Base-by-base conservation (phyloP, 1,140 invertebrate genomes). In the Heliconius congener region DNA sequence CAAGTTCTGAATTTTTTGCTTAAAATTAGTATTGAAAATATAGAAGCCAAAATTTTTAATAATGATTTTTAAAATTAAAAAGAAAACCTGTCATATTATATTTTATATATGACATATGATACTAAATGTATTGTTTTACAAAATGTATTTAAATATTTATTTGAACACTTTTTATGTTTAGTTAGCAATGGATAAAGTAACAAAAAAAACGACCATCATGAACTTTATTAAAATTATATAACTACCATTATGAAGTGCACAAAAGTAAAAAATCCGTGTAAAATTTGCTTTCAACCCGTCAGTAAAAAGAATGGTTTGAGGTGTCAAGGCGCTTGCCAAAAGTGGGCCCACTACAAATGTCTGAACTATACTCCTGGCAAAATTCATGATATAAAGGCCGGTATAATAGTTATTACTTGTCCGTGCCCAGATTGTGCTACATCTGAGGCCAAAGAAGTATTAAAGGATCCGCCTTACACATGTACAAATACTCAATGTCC, bases 271-370 rank as follows among this genome's bases (percentile, higher is more conserved):
- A 93, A 92, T 73, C 86, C 89, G 37, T 93, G 92, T 72, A 91
- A 89, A 79, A 88, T 91, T 27, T 93, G 92, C 78, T 84, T 85
- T 8, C 30, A 86, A 30, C 27, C 73, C 8, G 91, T 91, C 11
- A 85, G 70, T 37, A 85, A 85, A 27, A 90, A 88, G 76, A 91
- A 77, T 39, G 92, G 90, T 0, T 30, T 93, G 19, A 89, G 91
- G 76, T 93, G 92, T 77, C 82, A 90, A 78, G 92, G 91, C 8
- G 90, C 89, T 23, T 93, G 92, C 74, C 82, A 87, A 77, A 92
- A 85, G 81, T 93, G 92, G 92, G 88, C 84, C 3, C 91, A 93
- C 77, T 93, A 78, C 76, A 87, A 87, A 74, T 93, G 92, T 73
- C 71, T 93, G 1, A 87, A 90, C 60, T 93, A 87, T 39, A 89